Evolutionary conservation across 2,113 vertebrate genomes (phyloP).

Genomic region (Leucopsar rothschildi): DNA sequence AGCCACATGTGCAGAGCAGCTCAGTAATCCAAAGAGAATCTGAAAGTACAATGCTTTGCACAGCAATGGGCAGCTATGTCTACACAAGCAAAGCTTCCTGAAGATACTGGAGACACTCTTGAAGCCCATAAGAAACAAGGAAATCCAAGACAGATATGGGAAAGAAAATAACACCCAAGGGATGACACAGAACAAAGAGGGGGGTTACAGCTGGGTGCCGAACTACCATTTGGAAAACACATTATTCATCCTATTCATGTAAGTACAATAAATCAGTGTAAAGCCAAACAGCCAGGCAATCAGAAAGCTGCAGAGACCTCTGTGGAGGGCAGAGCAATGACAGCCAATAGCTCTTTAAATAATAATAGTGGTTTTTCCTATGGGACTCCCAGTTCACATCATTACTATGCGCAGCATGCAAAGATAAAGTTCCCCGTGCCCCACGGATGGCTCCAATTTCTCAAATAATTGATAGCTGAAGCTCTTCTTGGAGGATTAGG

Average conservation of each 20-base stretch:
- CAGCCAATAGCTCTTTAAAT: conserved; percentile 38
- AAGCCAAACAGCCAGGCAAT: not conserved
- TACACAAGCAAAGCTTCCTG: not conserved
- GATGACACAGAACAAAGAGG: not conserved
- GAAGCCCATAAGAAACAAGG: not conserved
- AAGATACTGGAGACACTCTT: not conserved
- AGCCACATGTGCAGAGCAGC: not conserved
- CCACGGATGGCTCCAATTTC: not conserved
- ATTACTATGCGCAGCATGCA: not conserved
- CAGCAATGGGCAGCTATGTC: not conserved
- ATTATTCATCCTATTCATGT: not conserved
- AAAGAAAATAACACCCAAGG: not conserved
- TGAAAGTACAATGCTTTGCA: not conserved
- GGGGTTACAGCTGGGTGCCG: not conserved
- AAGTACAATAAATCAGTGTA: not conserved
- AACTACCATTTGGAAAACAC: not conserved
- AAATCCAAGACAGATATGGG: not conserved
- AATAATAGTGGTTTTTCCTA: conserved; percentile 19
- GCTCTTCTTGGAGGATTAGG: not conserved
- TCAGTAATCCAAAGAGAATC: not conserved
- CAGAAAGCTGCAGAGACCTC: not conserved
- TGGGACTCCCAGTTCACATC: not conserved
- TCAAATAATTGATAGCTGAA: conserved; percentile 31
- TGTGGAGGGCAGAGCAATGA: conserved; percentile 18
- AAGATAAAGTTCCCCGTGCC: not conserved